Evolutionary conservation across 1,140 invertebrate genomes (phyloP), one percentile per base, ranked within the genome.

Genomic region (Bilobella aurantiaca): DNA sequence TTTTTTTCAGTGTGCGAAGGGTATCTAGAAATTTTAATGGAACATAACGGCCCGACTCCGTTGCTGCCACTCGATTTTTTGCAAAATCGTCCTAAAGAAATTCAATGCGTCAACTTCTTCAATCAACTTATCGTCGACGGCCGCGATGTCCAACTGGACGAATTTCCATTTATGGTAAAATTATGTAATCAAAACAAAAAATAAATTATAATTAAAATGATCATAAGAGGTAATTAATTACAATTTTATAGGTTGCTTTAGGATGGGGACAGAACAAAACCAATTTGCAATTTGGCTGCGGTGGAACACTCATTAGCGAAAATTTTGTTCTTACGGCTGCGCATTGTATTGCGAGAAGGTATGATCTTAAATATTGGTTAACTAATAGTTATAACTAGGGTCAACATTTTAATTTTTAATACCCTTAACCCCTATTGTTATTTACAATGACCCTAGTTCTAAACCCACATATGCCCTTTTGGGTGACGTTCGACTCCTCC

Each of bases 51-150:
- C 14, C 57, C 57, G 8, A 28, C 29, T 3, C 57, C 57, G 8
- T 21, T 58, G 3, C 29, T 58, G 5, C 57, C 57, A 3, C 16
- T 58, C 3, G 57, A 58, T 14, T 58, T 58, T 23, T 14, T 58
- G 8, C 21, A 29, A 8, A 14, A 58, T 25, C 21, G 57, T 5
- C 18, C 58, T 3, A 60, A 37, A 37, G 31, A 60, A n/a, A 5
- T 60, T 18, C 23, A 60, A 8, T 60, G 58, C 29, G 12, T n/a
- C n/a, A 61, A 31, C 12, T 32, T 29, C 5, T 18, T 49, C 1
- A 66, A 8, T 47, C 18, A 30, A 47, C 58, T 66, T 32, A 66
- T 66, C 30, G 60, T 62, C 3, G 59, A 46, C n/a, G 65, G 65
- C 31, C 29, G 65, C 31, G 30, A 25, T 57, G 31, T 30, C 8